Conservation (phyloP, 2,797 vertebrate genomes). For the Epinephelus coioides region DNA sequence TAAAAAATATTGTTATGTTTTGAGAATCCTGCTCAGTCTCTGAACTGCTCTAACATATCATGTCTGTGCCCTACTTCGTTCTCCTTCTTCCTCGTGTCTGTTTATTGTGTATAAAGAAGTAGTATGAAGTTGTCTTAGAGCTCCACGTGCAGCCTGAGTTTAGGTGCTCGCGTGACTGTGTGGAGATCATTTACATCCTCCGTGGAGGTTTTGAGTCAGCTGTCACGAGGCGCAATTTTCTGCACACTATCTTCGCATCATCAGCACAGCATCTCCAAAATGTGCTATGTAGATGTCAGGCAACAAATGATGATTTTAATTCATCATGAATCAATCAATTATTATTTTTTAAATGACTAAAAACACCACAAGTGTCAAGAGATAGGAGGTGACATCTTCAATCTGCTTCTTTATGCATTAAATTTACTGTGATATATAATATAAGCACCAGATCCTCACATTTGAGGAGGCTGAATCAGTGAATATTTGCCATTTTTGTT, state of each 20-base stretch:
- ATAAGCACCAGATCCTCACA: too few species aligned
- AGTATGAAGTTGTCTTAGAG: background rate
- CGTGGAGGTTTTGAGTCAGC: background rate
- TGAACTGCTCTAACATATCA: too few species aligned
- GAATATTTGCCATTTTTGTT: background rate
- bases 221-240: background rate
- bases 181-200: conserved; percentile 1
- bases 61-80: background rate
- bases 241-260: background rate
- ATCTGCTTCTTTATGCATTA: too few species aligned
- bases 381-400: too few species aligned
- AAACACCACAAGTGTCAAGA: too few species aligned
- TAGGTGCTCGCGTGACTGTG: background rate
- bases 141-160: background rate
- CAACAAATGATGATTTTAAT: too few species aligned
- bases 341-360: too few species aligned
- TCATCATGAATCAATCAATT: too few species aligned
- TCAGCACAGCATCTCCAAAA: background rate
- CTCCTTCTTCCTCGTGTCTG: background rate
- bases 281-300: background rate
- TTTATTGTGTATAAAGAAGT: background rate
- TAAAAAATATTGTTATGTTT: background rate
- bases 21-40: background rate
- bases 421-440: too few species aligned
- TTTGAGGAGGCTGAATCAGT: background rate